Percentiles rank a stretch among this genome's conserved stretches.
These are phyloP conservation scores for Cataglyphis albicans DNA, from an alignment of 2,888 invertebrate genomes.

Conservation along the genomic window DNA sequence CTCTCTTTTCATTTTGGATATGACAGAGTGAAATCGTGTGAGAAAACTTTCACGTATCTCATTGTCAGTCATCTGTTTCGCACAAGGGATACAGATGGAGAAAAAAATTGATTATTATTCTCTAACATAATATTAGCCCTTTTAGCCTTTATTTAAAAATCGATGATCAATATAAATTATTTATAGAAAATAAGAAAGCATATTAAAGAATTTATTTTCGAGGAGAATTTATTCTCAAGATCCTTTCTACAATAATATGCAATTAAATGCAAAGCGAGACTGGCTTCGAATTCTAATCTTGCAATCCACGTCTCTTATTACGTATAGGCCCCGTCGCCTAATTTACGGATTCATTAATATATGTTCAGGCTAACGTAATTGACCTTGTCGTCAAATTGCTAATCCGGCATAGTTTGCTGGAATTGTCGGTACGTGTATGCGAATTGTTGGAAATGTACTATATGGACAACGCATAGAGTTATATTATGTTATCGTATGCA, in stretches of 20 bases:
- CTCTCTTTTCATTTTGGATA: not conserved
- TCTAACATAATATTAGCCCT: not conserved
- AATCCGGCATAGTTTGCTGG: conserved; percentile 57
- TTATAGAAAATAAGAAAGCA: not conserved
- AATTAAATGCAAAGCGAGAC: not conserved
- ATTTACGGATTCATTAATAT: conserved; percentile 61
- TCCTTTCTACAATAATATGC: not conserved
- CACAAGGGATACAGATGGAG: not conserved
- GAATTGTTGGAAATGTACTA: not conserved
- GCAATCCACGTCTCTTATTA: conserved; percentile 28
- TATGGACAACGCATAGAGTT: not conserved
- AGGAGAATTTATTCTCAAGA: not conserved
- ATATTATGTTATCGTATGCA: not conserved
- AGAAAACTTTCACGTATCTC: conserved; percentile 61
- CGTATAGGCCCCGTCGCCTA: not conserved
- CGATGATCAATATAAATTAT: not conserved
- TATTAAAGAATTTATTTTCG: not conserved
- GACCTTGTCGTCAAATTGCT: conserved; percentile 67
- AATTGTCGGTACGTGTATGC: conserved; percentile 40
- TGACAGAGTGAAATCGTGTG: conserved; percentile 54
- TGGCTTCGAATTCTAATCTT: conserved; percentile 38
- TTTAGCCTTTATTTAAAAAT: not conserved
- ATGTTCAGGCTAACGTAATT: conserved; percentile 66
- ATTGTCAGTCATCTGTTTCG: conserved; percentile 52
- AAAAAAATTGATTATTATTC: conserved; percentile 7